phyloP scores from a whole-genome alignment of 2,888 invertebrate genomes.

The Xanthorhoe designata region DNA sequence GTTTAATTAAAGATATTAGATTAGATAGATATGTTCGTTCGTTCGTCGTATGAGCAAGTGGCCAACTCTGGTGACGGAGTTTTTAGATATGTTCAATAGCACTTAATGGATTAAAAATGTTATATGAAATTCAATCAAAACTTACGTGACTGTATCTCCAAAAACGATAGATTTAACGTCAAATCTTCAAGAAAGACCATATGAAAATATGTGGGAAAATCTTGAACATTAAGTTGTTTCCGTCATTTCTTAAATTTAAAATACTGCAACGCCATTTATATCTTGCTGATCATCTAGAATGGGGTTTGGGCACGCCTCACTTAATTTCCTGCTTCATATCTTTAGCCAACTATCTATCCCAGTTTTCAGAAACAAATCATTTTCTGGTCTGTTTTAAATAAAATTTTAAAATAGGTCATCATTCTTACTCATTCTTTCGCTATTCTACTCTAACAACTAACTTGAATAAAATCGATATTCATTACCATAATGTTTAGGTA shows the following conservation, averaged over 20 bases:
- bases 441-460: background rate
- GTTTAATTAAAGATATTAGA: too few species aligned
- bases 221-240: background rate
- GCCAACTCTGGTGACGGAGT: too few species aligned
- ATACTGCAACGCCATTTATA: background rate
- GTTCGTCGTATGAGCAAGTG: too few species aligned
- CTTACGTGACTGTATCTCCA: too few species aligned
- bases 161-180: too few species aligned
- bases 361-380: conserved; percentile 2
- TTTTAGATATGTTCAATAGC: too few species aligned
- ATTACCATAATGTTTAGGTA: background rate
- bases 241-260: background rate
- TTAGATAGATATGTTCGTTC: too few species aligned
- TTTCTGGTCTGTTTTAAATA: conserved; percentile 5
- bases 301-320: background rate
- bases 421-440: background rate
- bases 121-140: too few species aligned
- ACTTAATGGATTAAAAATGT: too few species aligned
- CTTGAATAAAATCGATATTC: background rate
- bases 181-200: too few species aligned
- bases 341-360: conserved; percentile 7
- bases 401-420: background rate
- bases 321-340: conserved; percentile 21
- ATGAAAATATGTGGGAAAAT: too few species aligned
- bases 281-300: conserved; percentile 2